Base-by-base conservation (phyloP, 53 echinoderm and acorn worm species). In the Holothuria leucospilota region DNA sequence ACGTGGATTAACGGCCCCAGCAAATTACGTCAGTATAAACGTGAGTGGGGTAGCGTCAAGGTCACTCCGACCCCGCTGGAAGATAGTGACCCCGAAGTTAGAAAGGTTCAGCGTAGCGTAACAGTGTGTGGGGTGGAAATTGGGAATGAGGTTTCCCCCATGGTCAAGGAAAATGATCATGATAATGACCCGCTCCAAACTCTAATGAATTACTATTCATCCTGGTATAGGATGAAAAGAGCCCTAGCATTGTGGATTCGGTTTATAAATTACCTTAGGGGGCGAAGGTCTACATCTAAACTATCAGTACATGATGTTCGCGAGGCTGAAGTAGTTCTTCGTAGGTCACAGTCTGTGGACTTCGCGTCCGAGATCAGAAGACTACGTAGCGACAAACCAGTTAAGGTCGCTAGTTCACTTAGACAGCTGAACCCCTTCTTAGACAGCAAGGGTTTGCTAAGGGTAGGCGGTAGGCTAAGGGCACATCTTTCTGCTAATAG, bases 1-100 rank as follows among this genome's bases (percentile, higher is more conserved):
- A 27, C 30, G 20, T 86, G 86, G 86, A 61, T 74, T 30, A 28
- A 65, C 12, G 86, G 75, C 24, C 77, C 75, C 23, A 29, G 77
- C 21, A 72, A 60, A 53, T 25, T 86, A 27, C 12, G 21, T 65
- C 66, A 20, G 66, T 65, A 65, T 20, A 59, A 59, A 20, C n/a
- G 7, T 65, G 21, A 10, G 8, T 65, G 66, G 66, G 7, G 21
- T 65, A 65, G 12, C 27, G 66, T 8, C 27, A 13, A 65, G 21
- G 23, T 65, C 27, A 20, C n/a, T 10, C 8, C 66, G 21, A 8
- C 27, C 66, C 23, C 27, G 7, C 7, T 65, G 27, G n/a, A n/a
- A n/a, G n/a, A n/a, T n/a, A n/a, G n/a, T n/a, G n/a, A n/a, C n/a
- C n/a, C n/a, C n/a, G n/a, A 65, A 8, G 11, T 23, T 24, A 9